Evolutionary conservation across 2,113 vertebrate genomes (phyloP).

Genomic region (Vireo altiloquus): DNA sequence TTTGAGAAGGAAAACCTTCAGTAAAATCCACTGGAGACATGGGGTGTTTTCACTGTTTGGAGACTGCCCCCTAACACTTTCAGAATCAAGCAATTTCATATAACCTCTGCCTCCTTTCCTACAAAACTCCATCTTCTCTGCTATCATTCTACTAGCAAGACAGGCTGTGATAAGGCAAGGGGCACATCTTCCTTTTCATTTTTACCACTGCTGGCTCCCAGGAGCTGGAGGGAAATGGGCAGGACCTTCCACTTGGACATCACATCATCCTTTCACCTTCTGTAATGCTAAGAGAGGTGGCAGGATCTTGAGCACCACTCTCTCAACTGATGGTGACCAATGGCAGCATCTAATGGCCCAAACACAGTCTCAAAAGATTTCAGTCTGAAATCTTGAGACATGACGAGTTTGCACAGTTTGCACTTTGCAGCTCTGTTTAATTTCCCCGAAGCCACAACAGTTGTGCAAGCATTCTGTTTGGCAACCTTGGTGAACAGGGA

Average conservation of each 20-base stretch:
- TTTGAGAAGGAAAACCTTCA: neutral
- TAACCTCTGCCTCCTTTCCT: neutral
- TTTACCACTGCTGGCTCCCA: neutral
- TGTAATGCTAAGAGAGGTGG: neutral
- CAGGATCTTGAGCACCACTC: neutral
- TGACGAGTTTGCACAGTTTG: neutral
- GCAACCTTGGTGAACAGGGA: neutral
- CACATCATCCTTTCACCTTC: neutral
- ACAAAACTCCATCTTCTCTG: fast-evolving
- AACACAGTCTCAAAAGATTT: neutral
- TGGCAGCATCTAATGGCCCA: neutral
- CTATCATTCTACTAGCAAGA: neutral
- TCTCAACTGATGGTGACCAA: neutral
- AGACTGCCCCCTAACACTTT: neutral
- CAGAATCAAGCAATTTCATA: neutral
- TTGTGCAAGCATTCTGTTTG: neutral
- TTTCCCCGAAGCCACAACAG: neutral
- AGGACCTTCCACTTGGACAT: neutral
- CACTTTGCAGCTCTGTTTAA: neutral
- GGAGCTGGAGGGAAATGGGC: neutral
- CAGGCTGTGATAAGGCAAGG: neutral
- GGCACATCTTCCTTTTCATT: neutral
- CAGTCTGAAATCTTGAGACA: neutral
- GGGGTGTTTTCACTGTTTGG: neutral
- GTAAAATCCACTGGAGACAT: neutral